Evolutionary conservation across 2,888 invertebrate species (phyloP).

Genomic region (Panorpa germanica): DNA sequence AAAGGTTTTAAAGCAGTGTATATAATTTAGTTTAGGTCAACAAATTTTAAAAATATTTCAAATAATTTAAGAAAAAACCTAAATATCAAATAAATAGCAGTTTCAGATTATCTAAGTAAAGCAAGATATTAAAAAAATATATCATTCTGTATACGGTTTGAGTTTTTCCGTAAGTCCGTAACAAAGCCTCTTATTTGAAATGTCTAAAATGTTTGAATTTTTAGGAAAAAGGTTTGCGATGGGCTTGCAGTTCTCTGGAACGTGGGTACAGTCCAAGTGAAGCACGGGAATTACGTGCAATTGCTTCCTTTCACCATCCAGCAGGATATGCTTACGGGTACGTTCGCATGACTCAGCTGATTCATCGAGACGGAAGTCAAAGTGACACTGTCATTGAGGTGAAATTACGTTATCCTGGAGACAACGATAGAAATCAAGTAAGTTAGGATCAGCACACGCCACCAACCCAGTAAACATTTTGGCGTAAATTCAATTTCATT

Average conservation of each 20-base stretch:
- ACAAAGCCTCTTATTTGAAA: not conserved
- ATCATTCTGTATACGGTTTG: constrained; percentile 2
- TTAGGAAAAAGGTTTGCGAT: constrained; percentile 36
- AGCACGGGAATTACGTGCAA: constrained; percentile 66
- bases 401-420: constrained; percentile 73
- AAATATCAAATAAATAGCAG: not conserved
- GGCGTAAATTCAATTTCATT: too few relatives aligned
- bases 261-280: constrained; percentile 77
- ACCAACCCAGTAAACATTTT: too few relatives aligned
- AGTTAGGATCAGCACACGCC: constrained; percentile 18
- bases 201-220: constrained; percentile 10
- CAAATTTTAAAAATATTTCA: not conserved
- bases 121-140: not conserved
- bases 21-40: constrained; percentile 1
- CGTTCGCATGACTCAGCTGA: constrained; percentile 69
- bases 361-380: constrained; percentile 69
- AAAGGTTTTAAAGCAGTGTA: constrained; percentile 24
- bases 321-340: constrained; percentile 71
- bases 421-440: constrained; percentile 63
- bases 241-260: constrained; percentile 73
- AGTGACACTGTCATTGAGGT: constrained; percentile 85
- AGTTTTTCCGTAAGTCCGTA: constrained; percentile 4
- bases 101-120: not conserved
- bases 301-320: constrained; percentile 85
- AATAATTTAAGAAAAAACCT: not conserved